These are phyloP conservation scores for Leucoma salicis DNA, from an alignment of 2,888 invertebrate species.

Conservation along the genomic window DNA sequence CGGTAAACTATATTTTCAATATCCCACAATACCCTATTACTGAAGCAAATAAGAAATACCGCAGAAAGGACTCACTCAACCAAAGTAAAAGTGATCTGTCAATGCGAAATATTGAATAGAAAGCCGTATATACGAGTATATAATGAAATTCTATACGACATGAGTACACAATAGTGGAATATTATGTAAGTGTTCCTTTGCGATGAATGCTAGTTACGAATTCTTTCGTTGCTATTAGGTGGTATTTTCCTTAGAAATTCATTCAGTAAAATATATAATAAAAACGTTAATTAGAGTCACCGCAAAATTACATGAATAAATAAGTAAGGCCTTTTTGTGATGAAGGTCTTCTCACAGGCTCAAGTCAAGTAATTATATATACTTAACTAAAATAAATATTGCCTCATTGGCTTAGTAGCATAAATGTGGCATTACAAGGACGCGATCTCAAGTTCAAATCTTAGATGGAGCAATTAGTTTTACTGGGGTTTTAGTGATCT, in stretches of 20 bases:
- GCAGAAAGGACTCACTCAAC: background rate
- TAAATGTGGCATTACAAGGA: no score
- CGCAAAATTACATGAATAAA: background rate
- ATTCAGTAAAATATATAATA: background rate
- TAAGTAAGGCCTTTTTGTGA: no score
- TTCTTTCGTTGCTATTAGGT: background rate
- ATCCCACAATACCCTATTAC: no score
- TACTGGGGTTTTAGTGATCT: no score
- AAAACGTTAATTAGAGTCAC: background rate
- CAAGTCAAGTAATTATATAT: no score
- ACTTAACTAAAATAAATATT: no score
- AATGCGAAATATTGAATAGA: background rate
- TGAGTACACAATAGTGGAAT: background rate
- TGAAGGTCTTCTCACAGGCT: no score
- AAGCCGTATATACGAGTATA: background rate
- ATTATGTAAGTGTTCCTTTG: background rate
- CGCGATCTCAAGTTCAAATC: no score
- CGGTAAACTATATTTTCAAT: no score
- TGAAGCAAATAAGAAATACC: background rate
- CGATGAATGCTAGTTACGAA: background rate
- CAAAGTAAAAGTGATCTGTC: background rate
- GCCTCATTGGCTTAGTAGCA: no score
- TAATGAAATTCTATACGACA: background rate
- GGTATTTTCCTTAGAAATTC: background rate
- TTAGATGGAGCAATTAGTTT: no score